These are phyloP conservation scores for Laspeyria flexula DNA, from an alignment of 2,888 invertebrate genomes.

Conservation along the genomic window DNA sequence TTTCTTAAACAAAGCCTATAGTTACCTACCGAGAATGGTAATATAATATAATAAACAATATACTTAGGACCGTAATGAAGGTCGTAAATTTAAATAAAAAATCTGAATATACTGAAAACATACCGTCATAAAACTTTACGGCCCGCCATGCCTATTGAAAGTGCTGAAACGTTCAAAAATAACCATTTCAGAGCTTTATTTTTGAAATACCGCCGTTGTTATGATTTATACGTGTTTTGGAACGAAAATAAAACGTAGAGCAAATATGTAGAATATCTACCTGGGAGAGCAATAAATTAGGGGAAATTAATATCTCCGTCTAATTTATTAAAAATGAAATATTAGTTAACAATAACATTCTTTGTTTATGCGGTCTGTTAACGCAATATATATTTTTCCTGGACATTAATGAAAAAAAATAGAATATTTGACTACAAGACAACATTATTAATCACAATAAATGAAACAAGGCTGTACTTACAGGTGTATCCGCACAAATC, in stretches of 20 bases:
- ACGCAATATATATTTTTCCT: neutral
- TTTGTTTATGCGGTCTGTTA: constrained; percentile 7
- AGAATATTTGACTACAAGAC: neutral
- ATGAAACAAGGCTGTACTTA: constrained; percentile 40
- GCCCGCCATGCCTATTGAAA: constrained; percentile 62
- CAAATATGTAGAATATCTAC: neutral
- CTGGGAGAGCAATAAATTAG: constrained; percentile 8
- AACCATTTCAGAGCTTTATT: constrained; percentile 50
- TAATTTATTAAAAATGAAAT: constrained; percentile 8
- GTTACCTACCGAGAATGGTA: too few relatives aligned
- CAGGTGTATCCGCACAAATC: constrained; percentile 34
- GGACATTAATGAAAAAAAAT: neutral
- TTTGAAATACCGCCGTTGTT: constrained; percentile 27
- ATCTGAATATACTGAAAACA: constrained; percentile 54
- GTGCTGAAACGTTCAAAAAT: constrained; percentile 66
- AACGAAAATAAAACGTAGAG: constrained; percentile 17
- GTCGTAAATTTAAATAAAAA: constrained; percentile 40
- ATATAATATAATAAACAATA: too few relatives aligned
- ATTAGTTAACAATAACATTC: neutral
- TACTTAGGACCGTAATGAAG: constrained; percentile 17
- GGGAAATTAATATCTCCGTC: constrained; percentile 7
- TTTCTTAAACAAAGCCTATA: too few relatives aligned
- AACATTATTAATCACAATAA: too few relatives aligned
- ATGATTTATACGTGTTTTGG: constrained; percentile 28
- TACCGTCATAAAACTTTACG: constrained; percentile 72